Conservation (phyloP, 1,140 invertebrate species). For the Caenorhabditis elegans region WBcel235 BX284605.5:1859501-1860000, state of each 20-base stretch:
- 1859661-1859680: not conserved
- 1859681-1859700: not conserved
- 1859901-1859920: too few relatives aligned
- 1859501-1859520: not conserved
- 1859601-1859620: not conserved
- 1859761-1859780: not conserved
- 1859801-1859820: too few relatives aligned
- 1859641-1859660: not conserved
- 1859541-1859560: not conserved
- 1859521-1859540: slow-evolving; percentile 19
- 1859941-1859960: too few relatives aligned
- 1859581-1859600: slow-evolving; percentile 31
- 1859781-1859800: too few relatives aligned
- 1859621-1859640: too few relatives aligned
- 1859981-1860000: too few relatives aligned
- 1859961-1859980: too few relatives aligned
- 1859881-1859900: too few relatives aligned
- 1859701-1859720: not conserved
- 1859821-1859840: too few relatives aligned
- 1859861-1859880: too few relatives aligned
- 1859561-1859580: not conserved
- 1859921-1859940: too few relatives aligned
- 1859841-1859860: too few relatives aligned
- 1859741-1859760: not conserved
- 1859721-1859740: slow-evolving; percentile 27